A percentile compares a stretch with the other conserved stretches of the same genome.
Evolutionary conservation across 2,797 vertebrate species (phyloP).

Genomic region (Chiloscyllium punctatum): DNA sequence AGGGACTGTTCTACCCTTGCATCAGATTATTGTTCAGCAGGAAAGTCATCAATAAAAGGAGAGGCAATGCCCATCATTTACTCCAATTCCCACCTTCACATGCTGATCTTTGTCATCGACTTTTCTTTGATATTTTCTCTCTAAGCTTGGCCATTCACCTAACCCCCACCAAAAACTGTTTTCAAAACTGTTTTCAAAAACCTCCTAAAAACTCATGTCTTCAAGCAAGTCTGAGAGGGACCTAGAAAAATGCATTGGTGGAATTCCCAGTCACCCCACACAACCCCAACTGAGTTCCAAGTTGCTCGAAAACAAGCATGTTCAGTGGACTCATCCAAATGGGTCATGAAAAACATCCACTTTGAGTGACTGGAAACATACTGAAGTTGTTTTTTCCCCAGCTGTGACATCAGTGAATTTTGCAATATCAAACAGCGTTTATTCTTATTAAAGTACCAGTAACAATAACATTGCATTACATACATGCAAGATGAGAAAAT

Average conservation of each 20-base stretch:
- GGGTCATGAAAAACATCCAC: not conserved
- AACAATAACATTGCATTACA: not conserved
- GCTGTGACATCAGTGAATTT: not conserved
- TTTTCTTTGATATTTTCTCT: not conserved
- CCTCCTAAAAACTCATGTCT: not conserved
- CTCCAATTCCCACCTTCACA: not conserved
- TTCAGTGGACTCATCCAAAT: not conserved
- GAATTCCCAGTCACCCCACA: not conserved
- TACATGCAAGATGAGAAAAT: not conserved
- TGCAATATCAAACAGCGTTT: not conserved
- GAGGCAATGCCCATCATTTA: not conserved
- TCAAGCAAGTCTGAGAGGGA: not conserved
- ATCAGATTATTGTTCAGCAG: not conserved
- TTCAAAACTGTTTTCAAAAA: not conserved
- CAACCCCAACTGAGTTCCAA: not conserved
- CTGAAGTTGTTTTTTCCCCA: not conserved
- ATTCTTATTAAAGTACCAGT: not conserved
- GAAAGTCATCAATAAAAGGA: not conserved
- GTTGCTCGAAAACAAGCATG: not conserved
- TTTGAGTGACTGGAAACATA: not conserved
- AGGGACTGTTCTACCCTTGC: not conserved
- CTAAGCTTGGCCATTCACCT: not conserved
- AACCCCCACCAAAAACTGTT: not conserved
- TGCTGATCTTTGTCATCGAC: not conserved
- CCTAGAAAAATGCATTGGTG: not conserved